These are phyloP conservation scores for Ramphastos sulfuratus DNA, from an alignment of 2,113 vertebrate species.

Conservation along the genomic window DNA sequence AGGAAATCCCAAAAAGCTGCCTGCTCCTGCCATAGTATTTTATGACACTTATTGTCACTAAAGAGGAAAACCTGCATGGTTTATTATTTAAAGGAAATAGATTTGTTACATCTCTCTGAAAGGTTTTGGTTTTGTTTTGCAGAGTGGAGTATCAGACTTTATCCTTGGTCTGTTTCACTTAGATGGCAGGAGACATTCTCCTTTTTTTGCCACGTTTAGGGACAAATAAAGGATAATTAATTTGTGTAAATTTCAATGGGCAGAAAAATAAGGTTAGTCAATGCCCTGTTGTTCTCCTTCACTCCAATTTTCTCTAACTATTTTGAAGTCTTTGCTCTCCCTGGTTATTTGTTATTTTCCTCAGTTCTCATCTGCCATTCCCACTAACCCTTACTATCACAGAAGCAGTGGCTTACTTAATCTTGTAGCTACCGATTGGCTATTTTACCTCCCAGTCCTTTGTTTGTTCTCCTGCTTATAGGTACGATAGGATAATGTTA, in stretches of 20 bases:
- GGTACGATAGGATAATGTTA: background rate
- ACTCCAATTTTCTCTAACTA: background rate
- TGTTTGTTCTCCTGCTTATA: background rate
- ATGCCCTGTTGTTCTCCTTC: background rate
- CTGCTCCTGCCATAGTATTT: background rate
- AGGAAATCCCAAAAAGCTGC: background rate
- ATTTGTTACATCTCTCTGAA: background rate
- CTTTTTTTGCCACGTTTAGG: conserved; percentile 2
- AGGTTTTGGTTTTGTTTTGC: background rate
- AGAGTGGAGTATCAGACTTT: background rate
- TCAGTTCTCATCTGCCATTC: background rate
- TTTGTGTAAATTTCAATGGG: background rate
- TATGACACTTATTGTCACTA: background rate
- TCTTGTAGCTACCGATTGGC: background rate
- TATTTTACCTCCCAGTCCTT: background rate
- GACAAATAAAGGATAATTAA: background rate
- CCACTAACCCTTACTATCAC: background rate
- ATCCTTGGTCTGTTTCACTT: background rate
- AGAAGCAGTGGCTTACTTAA: background rate
- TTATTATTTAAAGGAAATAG: background rate
- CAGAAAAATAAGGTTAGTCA: background rate
- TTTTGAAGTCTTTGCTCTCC: background rate
- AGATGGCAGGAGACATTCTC: background rate
- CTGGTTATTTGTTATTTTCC: background rate
- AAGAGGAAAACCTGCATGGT: background rate